These are phyloP conservation scores for Drosophila bunnanda DNA, from an alignment of 2,888 invertebrate genomes.

Conservation along the genomic window DNA sequence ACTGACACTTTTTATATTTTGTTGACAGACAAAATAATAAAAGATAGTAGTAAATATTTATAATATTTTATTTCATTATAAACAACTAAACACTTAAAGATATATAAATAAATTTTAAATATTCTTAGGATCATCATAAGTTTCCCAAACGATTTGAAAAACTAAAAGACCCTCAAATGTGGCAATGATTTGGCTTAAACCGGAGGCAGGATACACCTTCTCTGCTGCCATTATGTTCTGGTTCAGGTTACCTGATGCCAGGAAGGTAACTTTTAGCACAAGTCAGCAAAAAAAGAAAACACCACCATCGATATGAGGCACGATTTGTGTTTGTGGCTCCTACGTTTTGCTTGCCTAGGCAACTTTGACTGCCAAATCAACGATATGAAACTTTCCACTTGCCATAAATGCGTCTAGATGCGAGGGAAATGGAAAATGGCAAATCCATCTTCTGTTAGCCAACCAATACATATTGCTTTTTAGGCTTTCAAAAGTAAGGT, in stretches of 20 bases:
- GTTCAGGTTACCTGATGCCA: slow-evolving; percentile 22
- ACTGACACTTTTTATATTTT: neutral
- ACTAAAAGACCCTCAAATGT: neutral
- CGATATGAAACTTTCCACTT: slow-evolving; percentile 27
- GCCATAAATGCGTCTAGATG: slow-evolving; percentile 15
- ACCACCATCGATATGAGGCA: slow-evolving; percentile 47
- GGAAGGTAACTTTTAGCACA: slow-evolving; percentile 23
- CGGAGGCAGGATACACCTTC: neutral
- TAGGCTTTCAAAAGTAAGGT: neutral
- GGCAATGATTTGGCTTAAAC: neutral
- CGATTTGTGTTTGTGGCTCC: slow-evolving; percentile 36
- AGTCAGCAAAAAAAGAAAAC: slow-evolving; percentile 43
- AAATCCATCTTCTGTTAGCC: slow-evolving; percentile 10
- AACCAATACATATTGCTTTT: slow-evolving; percentile 5
- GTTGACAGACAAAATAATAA: too few relatives aligned
- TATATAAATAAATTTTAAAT: neutral
- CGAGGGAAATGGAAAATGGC: neutral
- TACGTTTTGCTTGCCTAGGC: slow-evolving; percentile 30
- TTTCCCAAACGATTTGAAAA: neutral
- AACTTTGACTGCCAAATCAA: slow-evolving; percentile 42
- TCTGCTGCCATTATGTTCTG: slow-evolving; percentile 4
- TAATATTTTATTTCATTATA: neutral
- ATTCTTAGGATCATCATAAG: neutral
- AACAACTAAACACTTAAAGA: too few relatives aligned
- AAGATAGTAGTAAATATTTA: neutral